Base-by-base conservation (phyloP, 23 tunicate genomes). In the Trididemnum miniatum region DNA sequence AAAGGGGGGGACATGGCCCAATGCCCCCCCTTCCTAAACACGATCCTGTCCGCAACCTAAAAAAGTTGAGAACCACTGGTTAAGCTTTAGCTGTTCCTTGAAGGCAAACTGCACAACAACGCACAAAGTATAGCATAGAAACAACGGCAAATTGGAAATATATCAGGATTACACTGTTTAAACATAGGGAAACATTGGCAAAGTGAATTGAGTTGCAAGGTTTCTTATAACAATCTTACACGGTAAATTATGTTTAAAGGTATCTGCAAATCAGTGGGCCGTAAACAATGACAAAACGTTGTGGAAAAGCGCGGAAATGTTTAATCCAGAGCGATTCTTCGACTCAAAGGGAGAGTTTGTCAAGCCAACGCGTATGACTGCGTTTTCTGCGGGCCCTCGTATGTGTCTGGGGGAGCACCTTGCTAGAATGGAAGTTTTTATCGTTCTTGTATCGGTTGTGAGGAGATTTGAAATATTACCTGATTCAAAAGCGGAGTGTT, bases 401-500 rank as follows among this genome's bases (percentile, higher is more conserved):
- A 35, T 27, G 28, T 69, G 75, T 33, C n/a, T 69, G 75, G 75
- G 75, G 39, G 75, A 69, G 75, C 75, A 31, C 12, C 75, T 69
- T 31, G 75, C 75, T 9, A 20, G 75, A 24, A 69, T 69, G 37
- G 75, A 69, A n/a, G 20, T 30, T 69, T 69, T 69, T 33, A 33
- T 69, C 7, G 28, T 69, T 69, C 38, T 69, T 20, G 15, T 62
- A 37, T 69, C 39, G 5, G 18, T 69, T 20, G 39, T 69, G 5
- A 20, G 26, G 7, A 29, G 26, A 32, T 69, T 69, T 33, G 75
- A 69, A 33, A 4, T 69, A 27, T n/a, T 69, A 12, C 75, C 75
- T 32, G 75, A 69, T 31, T 37, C 75, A 31, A 5, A 62, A 25
- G 38, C 12, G 22, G 7, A 69, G 2, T 2, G n/a, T 4, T 24